Base-by-base conservation (phyloP, 2,888 invertebrate species). In the Drosophila leonis region DNA sequence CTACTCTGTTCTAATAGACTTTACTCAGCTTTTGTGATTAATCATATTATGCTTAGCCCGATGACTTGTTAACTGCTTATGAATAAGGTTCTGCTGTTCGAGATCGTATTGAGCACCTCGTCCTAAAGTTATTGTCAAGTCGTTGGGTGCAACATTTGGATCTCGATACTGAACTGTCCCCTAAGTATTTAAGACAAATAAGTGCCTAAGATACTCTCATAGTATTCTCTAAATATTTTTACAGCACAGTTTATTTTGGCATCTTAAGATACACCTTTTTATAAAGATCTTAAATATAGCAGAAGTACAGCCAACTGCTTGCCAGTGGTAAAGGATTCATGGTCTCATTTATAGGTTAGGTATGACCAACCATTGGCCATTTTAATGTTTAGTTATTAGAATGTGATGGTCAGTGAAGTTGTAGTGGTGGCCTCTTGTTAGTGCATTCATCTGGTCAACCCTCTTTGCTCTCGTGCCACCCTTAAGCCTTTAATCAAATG, bases 401-500 rank as follows among this genome's bases (percentile, higher is more conserved):
- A 27, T 63, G 20, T 46, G 65, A 54, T 59, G 69, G 74, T 78
- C 65, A 57, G 48, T 27, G 27, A 56, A 33, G 3, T 12, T n/a
- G 59, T 46, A 55, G 52, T 33, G 24, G 20, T 41, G 37, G 8
- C 35, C 52, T 48, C 54, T 69, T 49, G 54, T 60, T 37, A 35
- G 56, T 57, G 77, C 71, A 74, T 42, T 69, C 54, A 62, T 31
- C 35, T 55, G 60, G 56, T 24, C 68, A 70, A 71, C 82, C 67
- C 80, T 68, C 27, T 48, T 31, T 9, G 57, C 20, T 24, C 62
- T 81, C 63, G 79, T 71, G 86, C 71, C 77, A 84, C 80, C 85
- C 85, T 68, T 82, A 79, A 82, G 79, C 79, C 79, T 61, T 78
- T 80, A 75, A 85, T 88, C 88, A 75, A 82, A 83, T 83, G 82